These are phyloP conservation scores for Watsonalla cultraria DNA, from an alignment of 2,888 invertebrate species.

Conservation along the genomic window DNA sequence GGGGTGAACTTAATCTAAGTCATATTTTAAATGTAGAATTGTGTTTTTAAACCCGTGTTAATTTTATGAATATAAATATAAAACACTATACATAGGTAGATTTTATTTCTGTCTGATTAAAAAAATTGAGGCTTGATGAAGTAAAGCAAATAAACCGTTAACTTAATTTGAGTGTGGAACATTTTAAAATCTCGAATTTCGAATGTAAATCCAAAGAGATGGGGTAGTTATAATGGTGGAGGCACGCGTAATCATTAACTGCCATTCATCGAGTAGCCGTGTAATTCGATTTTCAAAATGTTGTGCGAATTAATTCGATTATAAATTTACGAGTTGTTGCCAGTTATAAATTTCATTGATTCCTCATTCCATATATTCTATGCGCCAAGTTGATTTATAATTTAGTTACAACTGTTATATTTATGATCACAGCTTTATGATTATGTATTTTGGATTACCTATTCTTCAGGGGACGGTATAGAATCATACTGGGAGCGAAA, in stretches of 20 bases:
- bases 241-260: conserved; percentile 46
- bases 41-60: neutral
- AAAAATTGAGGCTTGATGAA: too few species aligned
- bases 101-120: too few species aligned
- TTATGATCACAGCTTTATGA: conserved; percentile 56
- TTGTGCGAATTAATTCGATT: conserved; percentile 55
- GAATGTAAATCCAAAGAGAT: conserved; percentile 24
- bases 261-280: conserved; percentile 42
- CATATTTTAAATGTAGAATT: neutral
- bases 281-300: conserved; percentile 41
- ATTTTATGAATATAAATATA: too few species aligned
- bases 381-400: conserved; percentile 47
- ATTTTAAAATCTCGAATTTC: conserved; percentile 3
- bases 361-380: conserved; percentile 35
- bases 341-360: conserved; percentile 62
- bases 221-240: conserved; percentile 31
- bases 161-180: too few species aligned
- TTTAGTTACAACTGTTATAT: conserved; percentile 61
- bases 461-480: neutral
- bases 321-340: conserved; percentile 70
- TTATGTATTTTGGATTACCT: conserved; percentile 26
- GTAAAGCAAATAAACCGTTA: too few species aligned
- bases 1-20: conserved; percentile 9
- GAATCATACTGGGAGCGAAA: neutral
- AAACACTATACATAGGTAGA: too few species aligned